Base-by-base conservation (phyloP, 1,140 invertebrate species). In the Phenacoccus solenopsis region DNA sequence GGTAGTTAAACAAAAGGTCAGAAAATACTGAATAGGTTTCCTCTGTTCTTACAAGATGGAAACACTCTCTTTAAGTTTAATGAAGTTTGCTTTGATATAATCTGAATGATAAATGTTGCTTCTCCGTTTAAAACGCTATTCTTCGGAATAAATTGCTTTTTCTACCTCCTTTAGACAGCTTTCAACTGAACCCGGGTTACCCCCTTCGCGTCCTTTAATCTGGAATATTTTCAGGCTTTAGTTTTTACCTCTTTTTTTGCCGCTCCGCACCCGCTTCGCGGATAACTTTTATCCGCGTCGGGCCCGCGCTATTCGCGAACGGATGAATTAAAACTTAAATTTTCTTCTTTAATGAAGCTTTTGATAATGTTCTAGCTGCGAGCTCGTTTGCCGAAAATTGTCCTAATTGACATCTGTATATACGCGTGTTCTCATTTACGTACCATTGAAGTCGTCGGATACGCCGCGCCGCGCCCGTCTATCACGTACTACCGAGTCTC, bases 41-140 rank as follows among this genome's bases (percentile, higher is more conserved):
- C 59, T 3, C 10, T 64, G 59, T 64, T 64, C 59, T 64, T 24
- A 64, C 59, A 64, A 24, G 59, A 64, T 64, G 21, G 25, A 64
- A 64, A 20, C 16, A 9, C 16, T 27, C 59, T 25, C 25, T 22
- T 64, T 64, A 9, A 25, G 25, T 64, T 64, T 64, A 64, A 64
- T 64, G 20, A 64, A 64, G 59, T 64, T 64, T 64, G 59, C 21
- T 27, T 64, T 16, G 59, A 64, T 64, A 64, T 64, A 64, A 64
- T 64, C 59, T 64, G 21, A 64, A 64, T 64, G 59, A 64, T 64
- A 64, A 64, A 64, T 64, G 59, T 64, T 64, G 4, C 59, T 64
- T 64, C 10, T 64, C 20, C 25, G 25, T 64, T 64, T 64, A 64
- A 64, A 27, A 20, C 25, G 20, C 25, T 64, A 64, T 64, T 64